Base-by-base conservation (phyloP, 2,113 vertebrate species). In the Aegypius monachus region DNA sequence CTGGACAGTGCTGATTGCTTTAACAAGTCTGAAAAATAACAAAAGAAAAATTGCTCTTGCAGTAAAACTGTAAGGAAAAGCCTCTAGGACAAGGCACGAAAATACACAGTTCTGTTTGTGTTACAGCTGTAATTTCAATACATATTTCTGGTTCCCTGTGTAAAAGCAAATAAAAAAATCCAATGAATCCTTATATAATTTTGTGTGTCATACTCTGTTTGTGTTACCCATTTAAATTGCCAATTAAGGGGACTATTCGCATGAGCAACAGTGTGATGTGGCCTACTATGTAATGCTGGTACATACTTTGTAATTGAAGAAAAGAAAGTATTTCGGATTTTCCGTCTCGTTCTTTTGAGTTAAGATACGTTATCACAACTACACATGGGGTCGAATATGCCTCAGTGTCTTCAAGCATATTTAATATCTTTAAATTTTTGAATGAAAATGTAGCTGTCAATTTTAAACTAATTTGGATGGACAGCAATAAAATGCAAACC, bases 381-480 rank as follows among this genome's bases (percentile, higher is more conserved):
- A 73, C 81, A 52, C n/a, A 53, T 20, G 56, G 77, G 61, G 61
- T 86, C 67, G 73, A 92, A 71, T 91, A 89, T 68, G 86, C 86
- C 65, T 96, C 72, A 71, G 75, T 95, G 96, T 98, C 90, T 95
- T 97, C 96, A 97, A 97, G 96, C 97, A 97, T 95, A 97, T 98
- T 97, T 96, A 98, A 97, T 97, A 98, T 97, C 98, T 97, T 97
- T 97, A 98, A 96, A 95, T 79, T 97, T 98, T 98, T 89, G 97
- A 98, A 98, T 98, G 94, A 98, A 98, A 98, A 98, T 97, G 97
- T 98, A 98, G 98, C 98, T 98, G 98, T 98, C 98, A 98, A 97
- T 98, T 98, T 98, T 98, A 98, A 98, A 98, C 98, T 98, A 98
- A 98, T 98, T 98, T 98, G 98, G 98, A 98, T 98, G 97, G 98